These are phyloP conservation scores for Chionis minor DNA, from an alignment of 2,113 vertebrate species.

Conservation along the genomic window DNA sequence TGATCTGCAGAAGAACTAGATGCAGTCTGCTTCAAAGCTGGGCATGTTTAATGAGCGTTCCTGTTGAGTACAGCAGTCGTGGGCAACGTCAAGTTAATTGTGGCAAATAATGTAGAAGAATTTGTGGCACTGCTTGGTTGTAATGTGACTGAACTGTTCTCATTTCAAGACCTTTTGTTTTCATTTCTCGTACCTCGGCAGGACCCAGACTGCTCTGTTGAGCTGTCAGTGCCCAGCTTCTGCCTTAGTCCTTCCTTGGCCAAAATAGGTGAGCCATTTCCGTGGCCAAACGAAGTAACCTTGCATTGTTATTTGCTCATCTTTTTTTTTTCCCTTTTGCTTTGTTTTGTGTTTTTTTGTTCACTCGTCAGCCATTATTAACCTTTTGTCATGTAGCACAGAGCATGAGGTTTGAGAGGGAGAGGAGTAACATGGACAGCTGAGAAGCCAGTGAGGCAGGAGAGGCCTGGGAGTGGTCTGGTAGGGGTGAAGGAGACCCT, in stretches of 20 bases:
- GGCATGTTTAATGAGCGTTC: background rate
- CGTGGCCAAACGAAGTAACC: background rate
- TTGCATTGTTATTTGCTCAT: background rate
- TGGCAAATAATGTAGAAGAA: background rate
- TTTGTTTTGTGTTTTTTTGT: background rate
- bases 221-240: background rate
- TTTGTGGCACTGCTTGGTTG: fast-evolving
- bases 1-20: background rate
- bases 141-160: background rate
- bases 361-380: background rate
- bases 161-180: background rate
- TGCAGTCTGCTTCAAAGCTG: background rate
- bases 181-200: background rate
- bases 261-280: background rate
- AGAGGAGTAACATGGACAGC: background rate
- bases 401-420: background rate
- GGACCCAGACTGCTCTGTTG: background rate
- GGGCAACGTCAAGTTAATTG: background rate
- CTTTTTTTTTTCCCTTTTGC: background rate
- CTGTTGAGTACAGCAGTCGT: background rate
- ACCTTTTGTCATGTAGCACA: background rate
- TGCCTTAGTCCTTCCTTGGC: background rate
- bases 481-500: background rate
- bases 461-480: background rate
- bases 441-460: background rate